These are phyloP conservation scores for Stenotaenia linearis DNA, from an alignment of 2,888 invertebrate species.

Conservation along the genomic window DNA sequence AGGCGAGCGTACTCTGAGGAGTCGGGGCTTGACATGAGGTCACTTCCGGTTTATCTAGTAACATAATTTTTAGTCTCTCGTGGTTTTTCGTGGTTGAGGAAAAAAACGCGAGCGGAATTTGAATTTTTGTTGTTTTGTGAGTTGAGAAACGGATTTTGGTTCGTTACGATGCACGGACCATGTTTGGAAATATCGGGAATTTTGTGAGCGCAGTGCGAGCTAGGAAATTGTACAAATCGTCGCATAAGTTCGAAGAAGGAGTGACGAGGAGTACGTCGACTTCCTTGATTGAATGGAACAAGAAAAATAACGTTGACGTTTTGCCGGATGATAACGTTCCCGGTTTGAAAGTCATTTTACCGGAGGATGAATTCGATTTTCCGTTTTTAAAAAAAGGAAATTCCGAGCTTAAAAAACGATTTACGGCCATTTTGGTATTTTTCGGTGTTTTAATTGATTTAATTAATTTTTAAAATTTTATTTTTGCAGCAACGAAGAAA, in stretches of 20 bases:
- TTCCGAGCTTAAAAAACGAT: neutral
- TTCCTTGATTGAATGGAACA: neutral
- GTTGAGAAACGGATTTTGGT: neutral
- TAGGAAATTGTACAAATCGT: neutral
- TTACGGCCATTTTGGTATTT: neutral
- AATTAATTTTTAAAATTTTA: neutral
- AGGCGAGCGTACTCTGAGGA: neutral
- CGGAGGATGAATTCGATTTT: conserved; percentile 45
- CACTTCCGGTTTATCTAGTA: neutral
- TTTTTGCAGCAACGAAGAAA: conserved; percentile 66
- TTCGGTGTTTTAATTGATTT: too few species aligned
- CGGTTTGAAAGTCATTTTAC: conserved; percentile 50
- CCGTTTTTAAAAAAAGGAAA: neutral
- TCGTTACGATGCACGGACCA: neutral
- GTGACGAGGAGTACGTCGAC: neutral
- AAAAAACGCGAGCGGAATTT: neutral
- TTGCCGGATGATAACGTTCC: neutral
- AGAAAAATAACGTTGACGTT: neutral
- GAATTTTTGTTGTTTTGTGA: neutral
- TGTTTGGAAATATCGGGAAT: neutral
- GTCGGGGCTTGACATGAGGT: neutral
- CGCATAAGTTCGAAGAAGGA: neutral
- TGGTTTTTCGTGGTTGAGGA: neutral
- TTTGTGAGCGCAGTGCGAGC: neutral
- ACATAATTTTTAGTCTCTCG: neutral